Evolutionary conservation across 2,113 vertebrate genomes (phyloP).

Genomic region (Pseudopodoces humilis): DNA sequence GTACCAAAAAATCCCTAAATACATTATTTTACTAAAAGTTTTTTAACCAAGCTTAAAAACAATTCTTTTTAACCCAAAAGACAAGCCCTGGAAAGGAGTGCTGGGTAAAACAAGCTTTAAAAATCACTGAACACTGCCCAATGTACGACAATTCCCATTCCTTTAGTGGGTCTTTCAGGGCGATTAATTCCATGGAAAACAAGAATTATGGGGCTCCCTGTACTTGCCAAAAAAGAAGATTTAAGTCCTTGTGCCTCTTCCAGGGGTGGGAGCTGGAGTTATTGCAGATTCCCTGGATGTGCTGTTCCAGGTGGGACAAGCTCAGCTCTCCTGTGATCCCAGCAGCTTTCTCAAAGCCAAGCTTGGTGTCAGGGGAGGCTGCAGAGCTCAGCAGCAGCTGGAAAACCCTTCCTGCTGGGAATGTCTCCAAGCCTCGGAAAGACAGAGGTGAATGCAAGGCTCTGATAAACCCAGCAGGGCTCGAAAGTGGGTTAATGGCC

Average conservation of each 20-base stretch:
- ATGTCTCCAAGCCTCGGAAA: rapidly evolving
- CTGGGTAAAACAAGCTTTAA: not conserved
- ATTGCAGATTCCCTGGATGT: not conserved
- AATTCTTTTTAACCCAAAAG: not conserved
- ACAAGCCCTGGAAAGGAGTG: not conserved
- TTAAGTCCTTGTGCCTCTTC: not conserved
- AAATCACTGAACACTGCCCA: not conserved
- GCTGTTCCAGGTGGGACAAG: rapidly evolving
- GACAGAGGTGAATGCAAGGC: rapidly evolving
- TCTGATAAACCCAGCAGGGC: not conserved
- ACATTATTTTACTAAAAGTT: not conserved
- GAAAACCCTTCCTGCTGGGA: not conserved
- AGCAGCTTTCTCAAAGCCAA: not conserved
- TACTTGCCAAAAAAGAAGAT: not conserved
- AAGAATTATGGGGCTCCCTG: rapidly evolving
- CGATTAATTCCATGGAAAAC: not conserved
- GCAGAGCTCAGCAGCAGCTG: not conserved
- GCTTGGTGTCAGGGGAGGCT: rapidly evolving
- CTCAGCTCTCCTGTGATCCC: not conserved
- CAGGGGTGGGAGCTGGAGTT: not conserved
- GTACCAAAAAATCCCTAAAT: not conserved
- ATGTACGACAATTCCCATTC: not conserved
- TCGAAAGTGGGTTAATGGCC: not conserved
- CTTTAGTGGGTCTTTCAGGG: not conserved
- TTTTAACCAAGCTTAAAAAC: not conserved